Evolutionary conservation across 2,113 vertebrate genomes (phyloP), one percentile per base, ranked within the genome.

Genomic region (Eptesicus fuscus): DNA sequence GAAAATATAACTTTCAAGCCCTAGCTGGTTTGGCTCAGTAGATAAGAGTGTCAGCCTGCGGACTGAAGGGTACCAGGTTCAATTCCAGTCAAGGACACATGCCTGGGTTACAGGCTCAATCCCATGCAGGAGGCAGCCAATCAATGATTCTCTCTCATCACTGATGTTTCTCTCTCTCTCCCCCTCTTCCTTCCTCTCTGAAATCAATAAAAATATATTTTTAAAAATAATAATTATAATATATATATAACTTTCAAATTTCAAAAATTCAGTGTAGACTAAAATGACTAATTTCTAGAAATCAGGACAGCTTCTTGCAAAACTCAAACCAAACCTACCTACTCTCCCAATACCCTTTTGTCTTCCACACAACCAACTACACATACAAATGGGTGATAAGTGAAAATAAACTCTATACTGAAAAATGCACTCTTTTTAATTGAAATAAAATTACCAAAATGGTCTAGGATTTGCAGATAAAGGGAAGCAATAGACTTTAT

Each of bases 261-360:
- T 83, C 28, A 91, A 84, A 94, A 91, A 28, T 30, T 14, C 12
- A 80, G 9, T 63, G 47, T 83, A 61, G 30, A 90, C 83, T 93
- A 76, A 95, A 83, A 91, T 77, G 37, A 87, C n/a, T 83, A 83
- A 83, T 93, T 69, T 86, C 44, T 93, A 37, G 17, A 93, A 90
- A 96, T 83, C 32, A 73, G 18, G 23, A 20, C 59, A 86, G 37
- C 35, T 92, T 83, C 67, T 83, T 35, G 17, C 82, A 93, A 77
- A 25, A 95, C 30, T 87, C 40, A 76, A 90, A 84, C 22, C 69
- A 93, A 86, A 76, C 3, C 82, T 51, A 86, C 23, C 20, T 65
- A n/a, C 9, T 79, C 13, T 71, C 20, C 65, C n/a, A 87, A 67
- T 28, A 79, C 59, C 9, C 14, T 83, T 74, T 76, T 23, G 35